Percentiles rank a stretch among this genome's conserved stretches.
Conservation (phyloP, 2,888 invertebrate genomes). For the Odontomyia ornata region DNA sequence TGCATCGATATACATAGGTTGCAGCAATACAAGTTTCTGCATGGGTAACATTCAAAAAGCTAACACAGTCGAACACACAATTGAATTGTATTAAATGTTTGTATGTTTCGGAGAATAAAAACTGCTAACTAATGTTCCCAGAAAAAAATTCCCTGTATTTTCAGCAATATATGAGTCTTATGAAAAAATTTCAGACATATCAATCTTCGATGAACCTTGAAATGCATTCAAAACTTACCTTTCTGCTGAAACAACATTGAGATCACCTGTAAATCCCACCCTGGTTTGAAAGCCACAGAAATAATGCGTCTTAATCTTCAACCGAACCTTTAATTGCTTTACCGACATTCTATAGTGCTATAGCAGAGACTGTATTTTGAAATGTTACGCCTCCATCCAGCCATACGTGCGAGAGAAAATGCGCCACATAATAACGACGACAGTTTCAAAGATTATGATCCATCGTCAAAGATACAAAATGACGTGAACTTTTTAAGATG, state of each 20-base stretch:
- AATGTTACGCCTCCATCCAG: background rate
- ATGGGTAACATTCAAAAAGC: too few relatives aligned
- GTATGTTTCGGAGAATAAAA: too few relatives aligned
- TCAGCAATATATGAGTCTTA: too few relatives aligned
- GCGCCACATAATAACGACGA: background rate
- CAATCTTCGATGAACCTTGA: too few relatives aligned
- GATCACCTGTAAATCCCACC: background rate
- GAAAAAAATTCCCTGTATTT: too few relatives aligned
- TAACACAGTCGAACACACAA: too few relatives aligned
- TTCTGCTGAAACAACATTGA: background rate
- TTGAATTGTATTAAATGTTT: too few relatives aligned
- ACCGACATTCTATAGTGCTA: background rate
- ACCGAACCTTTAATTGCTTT: background rate
- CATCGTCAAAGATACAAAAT: slow-evolving; percentile 6
- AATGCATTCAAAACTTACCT: too few relatives aligned
- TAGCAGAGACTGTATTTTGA: background rate
- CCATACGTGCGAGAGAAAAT: background rate
- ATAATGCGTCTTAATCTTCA: background rate
- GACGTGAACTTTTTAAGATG: background rate
- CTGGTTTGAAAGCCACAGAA: background rate
- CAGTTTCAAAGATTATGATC: background rate
- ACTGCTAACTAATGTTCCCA: too few relatives aligned
- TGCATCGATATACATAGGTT: too few relatives aligned
- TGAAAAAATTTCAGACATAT: too few relatives aligned
- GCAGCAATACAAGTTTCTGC: too few relatives aligned